Conservation (phyloP, 2,113 vertebrate species). For the Psephotus haematonotus region DNA sequence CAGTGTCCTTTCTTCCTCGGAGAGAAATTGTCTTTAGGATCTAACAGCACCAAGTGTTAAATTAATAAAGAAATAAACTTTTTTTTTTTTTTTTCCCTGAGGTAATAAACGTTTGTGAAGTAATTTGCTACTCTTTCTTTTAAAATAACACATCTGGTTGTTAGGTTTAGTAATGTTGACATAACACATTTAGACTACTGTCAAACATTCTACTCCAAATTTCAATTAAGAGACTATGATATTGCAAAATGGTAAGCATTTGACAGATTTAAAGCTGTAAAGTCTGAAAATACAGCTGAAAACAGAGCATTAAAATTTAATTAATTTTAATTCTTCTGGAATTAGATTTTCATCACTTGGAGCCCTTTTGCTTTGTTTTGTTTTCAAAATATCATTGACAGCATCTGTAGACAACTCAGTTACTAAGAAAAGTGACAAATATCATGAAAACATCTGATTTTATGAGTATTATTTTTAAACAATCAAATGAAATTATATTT, state of each 20-base stretch:
- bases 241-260: neutral
- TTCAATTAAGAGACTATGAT: neutral
- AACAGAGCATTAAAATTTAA: neutral
- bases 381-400: neutral
- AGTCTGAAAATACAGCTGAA: neutral
- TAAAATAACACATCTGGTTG: neutral
- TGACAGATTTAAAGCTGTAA: neutral
- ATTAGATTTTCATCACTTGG: neutral
- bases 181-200: neutral
- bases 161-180: neutral
- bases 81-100: neutral
- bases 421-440: neutral
- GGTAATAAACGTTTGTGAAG: neutral
- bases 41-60: neutral
- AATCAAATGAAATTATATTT: neutral
- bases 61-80: neutral
- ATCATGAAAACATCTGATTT: neutral
- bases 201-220: neutral
- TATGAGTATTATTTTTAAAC: neutral
- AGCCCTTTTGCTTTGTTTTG: fast-evolving
- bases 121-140: neutral
- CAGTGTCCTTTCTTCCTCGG: neutral
- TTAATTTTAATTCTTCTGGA: neutral
- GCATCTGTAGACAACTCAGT: neutral
- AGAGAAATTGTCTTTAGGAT: neutral